These are phyloP conservation scores for Pelvicachromis taeniatus DNA, from an alignment of 2,113 vertebrate genomes.

Conservation along the genomic window DNA sequence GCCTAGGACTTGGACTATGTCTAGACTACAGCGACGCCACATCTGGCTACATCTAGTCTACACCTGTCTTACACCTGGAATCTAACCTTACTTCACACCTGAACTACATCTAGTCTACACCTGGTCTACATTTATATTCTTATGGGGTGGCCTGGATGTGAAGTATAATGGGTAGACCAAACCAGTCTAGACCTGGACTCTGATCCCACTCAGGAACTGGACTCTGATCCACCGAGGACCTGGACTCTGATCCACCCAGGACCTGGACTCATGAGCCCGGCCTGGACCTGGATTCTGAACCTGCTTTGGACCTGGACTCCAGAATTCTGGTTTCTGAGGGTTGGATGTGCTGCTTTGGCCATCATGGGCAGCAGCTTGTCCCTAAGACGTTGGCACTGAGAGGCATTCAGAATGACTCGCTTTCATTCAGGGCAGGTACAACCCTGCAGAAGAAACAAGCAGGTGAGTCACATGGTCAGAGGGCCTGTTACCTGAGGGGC, in stretches of 20 bases:
- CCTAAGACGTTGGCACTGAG: not conserved
- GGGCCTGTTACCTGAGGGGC: not conserved
- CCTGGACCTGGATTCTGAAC: accelerated
- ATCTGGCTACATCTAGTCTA: not conserved
- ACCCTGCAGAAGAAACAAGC: not conserved
- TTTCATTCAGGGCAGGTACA: not conserved
- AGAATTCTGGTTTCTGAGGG: not conserved
- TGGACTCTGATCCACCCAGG: not conserved
- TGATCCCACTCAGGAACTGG: not conserved
- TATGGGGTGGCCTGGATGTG: not conserved
- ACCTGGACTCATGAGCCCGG: not conserved
- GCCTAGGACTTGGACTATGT: not conserved
- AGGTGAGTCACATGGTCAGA: not conserved
- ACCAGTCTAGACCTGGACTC: not conserved
- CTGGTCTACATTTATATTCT: not conserved
- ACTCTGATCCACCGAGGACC: not conserved
- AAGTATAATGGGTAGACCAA: not conserved
- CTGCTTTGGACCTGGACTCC: not conserved
- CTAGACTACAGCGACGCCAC: not conserved
- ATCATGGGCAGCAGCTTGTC: not conserved
- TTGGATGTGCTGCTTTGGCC: not conserved
- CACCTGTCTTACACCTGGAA: not conserved
- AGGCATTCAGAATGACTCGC: not conserved
- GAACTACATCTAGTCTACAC: too few species aligned
- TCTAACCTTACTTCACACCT: not conserved